Conservation (phyloP, 2,797 vertebrate genomes). For the Megalops cyprinoides region DNA sequence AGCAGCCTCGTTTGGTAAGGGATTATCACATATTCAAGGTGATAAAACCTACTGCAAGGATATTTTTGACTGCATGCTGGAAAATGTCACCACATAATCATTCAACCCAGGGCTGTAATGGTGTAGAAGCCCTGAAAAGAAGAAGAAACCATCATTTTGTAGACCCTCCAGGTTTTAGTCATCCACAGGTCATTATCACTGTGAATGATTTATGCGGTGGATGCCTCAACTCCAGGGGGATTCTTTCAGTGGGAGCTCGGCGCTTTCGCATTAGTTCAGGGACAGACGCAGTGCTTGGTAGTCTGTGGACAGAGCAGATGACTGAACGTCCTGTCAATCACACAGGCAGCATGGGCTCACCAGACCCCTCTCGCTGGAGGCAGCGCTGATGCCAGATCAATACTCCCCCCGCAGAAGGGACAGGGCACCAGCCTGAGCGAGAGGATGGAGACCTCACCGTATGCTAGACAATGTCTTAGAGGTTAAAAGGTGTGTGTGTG, state of each 20-base stretch:
- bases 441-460: too few species aligned
- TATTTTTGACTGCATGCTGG: not conserved
- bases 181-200: not conserved
- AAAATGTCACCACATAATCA: not conserved
- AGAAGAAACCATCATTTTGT: not conserved
- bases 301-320: not conserved
- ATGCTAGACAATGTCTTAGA: not conserved
- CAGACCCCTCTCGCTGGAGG: not conserved
- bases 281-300: not conserved
- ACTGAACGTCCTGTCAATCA: slow-evolving; percentile 5
- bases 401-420: not conserved
- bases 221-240: not conserved
- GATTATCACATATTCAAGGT: not conserved
- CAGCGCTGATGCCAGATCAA: slow-evolving; percentile 5
- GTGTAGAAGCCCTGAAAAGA: not conserved
- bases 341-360: not conserved
- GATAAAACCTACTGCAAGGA: not conserved
- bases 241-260: not conserved
- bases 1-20: not conserved
- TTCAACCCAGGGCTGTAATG: not conserved
- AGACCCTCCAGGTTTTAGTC: not conserved
- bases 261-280: not conserved
- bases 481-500: not conserved
- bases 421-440: not conserved
- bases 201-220: not conserved